A percentile compares a stretch with the other conserved stretches of the same genome.
Evolutionary conservation across 2,888 invertebrate species (phyloP).

Genomic region (Acleris holmiana): DNA sequence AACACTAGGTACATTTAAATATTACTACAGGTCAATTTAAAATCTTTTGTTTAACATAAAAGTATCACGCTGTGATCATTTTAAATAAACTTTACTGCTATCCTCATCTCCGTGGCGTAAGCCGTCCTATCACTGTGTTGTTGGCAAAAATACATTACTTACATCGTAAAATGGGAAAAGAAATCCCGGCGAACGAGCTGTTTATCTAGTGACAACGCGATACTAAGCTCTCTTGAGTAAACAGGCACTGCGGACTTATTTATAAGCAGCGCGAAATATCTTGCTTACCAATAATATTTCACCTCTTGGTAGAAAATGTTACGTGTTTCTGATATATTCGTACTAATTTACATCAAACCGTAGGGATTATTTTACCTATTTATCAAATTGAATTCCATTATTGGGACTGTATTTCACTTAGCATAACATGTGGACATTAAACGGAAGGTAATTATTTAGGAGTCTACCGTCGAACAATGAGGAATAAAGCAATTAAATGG

Average conservation of each 20-base stretch:
- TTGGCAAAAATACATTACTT: slow-evolving; percentile 44
- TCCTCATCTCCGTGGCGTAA: slow-evolving; percentile 38
- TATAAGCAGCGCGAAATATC: slow-evolving; percentile 15
- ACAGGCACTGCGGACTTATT: slow-evolving; percentile 33
- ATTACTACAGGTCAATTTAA: slow-evolving; percentile 8
- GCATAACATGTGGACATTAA: slow-evolving; percentile 4
- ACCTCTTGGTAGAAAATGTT: too few relatives aligned
- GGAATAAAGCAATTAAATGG: slow-evolving; percentile 39
- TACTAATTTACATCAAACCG: too few relatives aligned
- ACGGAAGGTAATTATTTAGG: slow-evolving; percentile 38
- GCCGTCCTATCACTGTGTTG: slow-evolving; percentile 39
- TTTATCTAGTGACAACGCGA: slow-evolving; percentile 40
- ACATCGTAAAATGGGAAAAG: slow-evolving; percentile 44
- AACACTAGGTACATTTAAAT: too few relatives aligned
- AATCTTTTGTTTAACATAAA: slow-evolving; percentile 1
- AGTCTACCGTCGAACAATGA: slow-evolving; percentile 47
- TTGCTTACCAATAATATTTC: neutral
- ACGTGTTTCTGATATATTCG: too few relatives aligned
- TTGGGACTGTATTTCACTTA: neutral
- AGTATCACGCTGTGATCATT: slow-evolving; percentile 2
- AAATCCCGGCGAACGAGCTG: slow-evolving; percentile 44
- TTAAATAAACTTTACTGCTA: slow-evolving; percentile 30
- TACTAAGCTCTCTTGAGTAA: slow-evolving; percentile 39
- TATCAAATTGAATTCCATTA: neutral
- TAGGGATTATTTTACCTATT: neutral